Base-by-base conservation (phyloP, 2,797 vertebrate species). In the Uromys caudimaculatus region DNA sequence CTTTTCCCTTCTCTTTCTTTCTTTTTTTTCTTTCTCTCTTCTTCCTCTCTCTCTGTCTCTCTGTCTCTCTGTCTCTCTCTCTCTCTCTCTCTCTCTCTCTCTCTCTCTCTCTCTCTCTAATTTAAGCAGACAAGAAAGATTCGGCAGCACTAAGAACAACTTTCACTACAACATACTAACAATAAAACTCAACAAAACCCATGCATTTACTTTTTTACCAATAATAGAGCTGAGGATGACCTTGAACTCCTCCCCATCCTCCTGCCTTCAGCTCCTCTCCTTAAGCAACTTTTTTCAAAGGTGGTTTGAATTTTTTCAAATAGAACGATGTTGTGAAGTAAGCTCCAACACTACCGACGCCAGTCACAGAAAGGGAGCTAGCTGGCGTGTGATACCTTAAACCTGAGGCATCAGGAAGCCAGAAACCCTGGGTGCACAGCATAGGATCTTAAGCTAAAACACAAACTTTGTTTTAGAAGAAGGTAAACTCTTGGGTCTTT, bases 281-380 rank as follows among this genome's bases (percentile, higher is more conserved):
- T 73, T 23, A 56, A 77, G 29, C 13, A 41, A 77, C 38, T 73
- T 69, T 38, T 60, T 86, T 89, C 17, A n/a, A 89, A 77, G 41
- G 44, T 47, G 24, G 41, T 76, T 76, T 76, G 24, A 29, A 29
- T 14, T 6, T 14, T 75, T 76, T 14, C 41, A 76, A n/a, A 10
- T 24, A 58, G 44, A 69, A 52, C 0, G n/a, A 23, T 60, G 38
- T 12, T 41, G 85, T 32, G 4, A 82, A 67, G 84, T 73, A 32
- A 91, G 84, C 62, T 90, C 60, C n/a, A 44, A 62, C 32, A 82
- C 79, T 38, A 71, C 67, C 89, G 62, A 38, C 52, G 69, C 17
- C 76, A 89, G 82, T 58, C 73, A 64, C 41, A 90, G 50, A 88
- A 64, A 94, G 79, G 91, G 60, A 79, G 58, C 69, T 44, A 29